Base-by-base conservation (phyloP, 2,888 invertebrate genomes). In the Eristalis arbustorum region DNA sequence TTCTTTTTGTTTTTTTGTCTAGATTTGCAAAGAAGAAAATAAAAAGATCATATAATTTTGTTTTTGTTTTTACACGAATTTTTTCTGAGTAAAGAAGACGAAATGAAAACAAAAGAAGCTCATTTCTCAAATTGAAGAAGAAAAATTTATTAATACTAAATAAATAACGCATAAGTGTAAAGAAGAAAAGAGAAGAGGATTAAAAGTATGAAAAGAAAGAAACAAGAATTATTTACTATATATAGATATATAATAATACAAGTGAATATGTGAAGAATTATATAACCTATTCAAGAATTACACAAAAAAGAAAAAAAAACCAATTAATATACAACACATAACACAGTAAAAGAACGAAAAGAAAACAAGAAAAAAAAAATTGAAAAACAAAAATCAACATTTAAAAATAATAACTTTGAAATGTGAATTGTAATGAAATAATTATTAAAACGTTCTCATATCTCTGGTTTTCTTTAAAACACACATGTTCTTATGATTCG, bases 401-500 rank as follows among this genome's bases (percentile, higher is more conserved):
- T 85, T 85, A 73, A 83, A 78, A 87, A 87, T 83, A 87, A 87
- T 78, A 82, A 87, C 83, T 82, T 87, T 87, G 78, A 87, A 87
- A 87, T 87, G 87, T 87, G 87, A 87, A 87, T 87, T 87, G 87
- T 87, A 87, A 87, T 87, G 87, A 87, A 87, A 87, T 87, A 87
- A 87, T 87, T 87, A 87, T 87, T 87, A 87, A 87, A 87, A 87
- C 87, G 87, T 87, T 87, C 87, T 87, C 87, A 87, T 87, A 87
- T 87, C 83, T 87, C 87, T 87, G 83, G 87, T 87, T 87, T 87
- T 87, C 78, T 83, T 87, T 87, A 81, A 77, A 84, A 37, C 28
- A 71, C 59, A 40, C 62, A 72, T 77, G 77, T 56, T 84, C 64
- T 79, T 87, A 63, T 83, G 78, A 83, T 63, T 87, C 67, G 62